These are phyloP conservation scores for Lordiphosa stackelbergi DNA, from an alignment of 1,140 invertebrate species.

Conservation along the genomic window DNA sequence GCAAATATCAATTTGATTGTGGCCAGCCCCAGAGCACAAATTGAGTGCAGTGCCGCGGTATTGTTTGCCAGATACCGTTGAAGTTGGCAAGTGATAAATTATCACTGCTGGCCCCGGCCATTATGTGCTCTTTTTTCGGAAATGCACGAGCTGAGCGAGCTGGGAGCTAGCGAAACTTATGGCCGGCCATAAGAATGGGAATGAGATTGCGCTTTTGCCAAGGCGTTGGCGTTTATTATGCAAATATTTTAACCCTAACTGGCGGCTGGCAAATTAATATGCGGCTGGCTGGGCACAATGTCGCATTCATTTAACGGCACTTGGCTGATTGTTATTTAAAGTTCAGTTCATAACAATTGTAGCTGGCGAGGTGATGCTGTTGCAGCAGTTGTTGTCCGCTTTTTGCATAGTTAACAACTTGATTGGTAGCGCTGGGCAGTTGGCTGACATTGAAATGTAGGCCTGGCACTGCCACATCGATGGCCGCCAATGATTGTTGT, in stretches of 20 bases:
- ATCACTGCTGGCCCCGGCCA: constrained; percentile 66
- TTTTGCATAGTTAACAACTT: constrained; percentile 72
- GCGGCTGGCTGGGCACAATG: constrained; percentile 44
- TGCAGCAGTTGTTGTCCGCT: constrained; percentile 32
- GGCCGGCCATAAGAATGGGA: constrained; percentile 54
- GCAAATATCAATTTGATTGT: constrained; percentile 75
- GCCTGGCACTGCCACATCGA: constrained; percentile 56
- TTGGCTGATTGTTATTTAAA: constrained; percentile 74
- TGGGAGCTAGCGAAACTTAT: constrained; percentile 46
- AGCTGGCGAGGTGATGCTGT: constrained; percentile 17
- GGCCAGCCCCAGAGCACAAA: constrained; percentile 57
- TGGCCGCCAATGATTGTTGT: constrained; percentile 70
- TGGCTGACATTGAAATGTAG: constrained; percentile 72
- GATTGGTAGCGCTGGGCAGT: constrained; percentile 70
- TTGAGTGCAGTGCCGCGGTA: constrained; percentile 51
- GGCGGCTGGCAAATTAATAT: constrained; percentile 63
- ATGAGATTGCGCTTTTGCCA: constrained; percentile 58
- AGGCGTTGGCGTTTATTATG: constrained; percentile 74
- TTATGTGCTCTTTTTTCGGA: constrained; percentile 55
- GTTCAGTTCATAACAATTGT: constrained; percentile 73
- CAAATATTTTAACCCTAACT: constrained; percentile 72
- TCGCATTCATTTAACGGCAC: constrained; percentile 74
- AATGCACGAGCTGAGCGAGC: constrained; percentile 67
- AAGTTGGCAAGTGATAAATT: constrained; percentile 70
- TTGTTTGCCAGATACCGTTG: constrained; percentile 70